A percentile compares a stretch with the other conserved stretches of the same genome.
These are phyloP conservation scores for Siderastrea radians DNA, from an alignment of 92 coral and sea anemone genomes.

Conservation along the genomic window DNA sequence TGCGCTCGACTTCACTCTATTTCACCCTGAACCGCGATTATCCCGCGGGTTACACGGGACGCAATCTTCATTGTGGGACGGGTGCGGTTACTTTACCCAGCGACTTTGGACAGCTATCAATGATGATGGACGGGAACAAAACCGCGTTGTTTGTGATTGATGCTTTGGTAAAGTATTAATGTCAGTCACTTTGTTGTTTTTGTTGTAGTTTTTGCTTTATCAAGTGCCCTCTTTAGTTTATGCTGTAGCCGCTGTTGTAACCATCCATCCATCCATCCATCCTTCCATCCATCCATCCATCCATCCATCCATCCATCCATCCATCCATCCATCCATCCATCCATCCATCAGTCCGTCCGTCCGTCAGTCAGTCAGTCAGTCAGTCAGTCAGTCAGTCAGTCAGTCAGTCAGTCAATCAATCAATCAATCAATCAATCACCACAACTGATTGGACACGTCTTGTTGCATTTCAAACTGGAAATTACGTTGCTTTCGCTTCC, in stretches of 20 bases:
- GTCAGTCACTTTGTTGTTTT: not conserved
- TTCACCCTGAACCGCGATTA: conserved; percentile 42
- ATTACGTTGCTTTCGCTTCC: too few relatives aligned
- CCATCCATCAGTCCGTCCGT: too few relatives aligned
- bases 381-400: too few relatives aligned
- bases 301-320: too few relatives aligned
- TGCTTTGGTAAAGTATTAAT: conserved; percentile 9
- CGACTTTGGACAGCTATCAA: conserved; percentile 1
- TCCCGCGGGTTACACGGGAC: conserved; percentile 25
- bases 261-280: too few relatives aligned
- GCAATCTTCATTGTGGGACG: conserved; percentile 35
- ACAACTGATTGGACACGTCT: too few relatives aligned
- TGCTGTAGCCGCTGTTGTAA: not conserved
- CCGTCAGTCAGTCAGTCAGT: too few relatives aligned
- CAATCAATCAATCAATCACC: too few relatives aligned
- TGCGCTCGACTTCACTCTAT: conserved; percentile 41
- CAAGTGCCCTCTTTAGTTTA: not conserved
- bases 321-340: too few relatives aligned
- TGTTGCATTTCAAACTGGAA: too few relatives aligned
- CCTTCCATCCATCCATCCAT: too few relatives aligned
- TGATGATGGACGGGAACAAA: conserved; percentile 14
- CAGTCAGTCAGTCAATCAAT: too few relatives aligned
- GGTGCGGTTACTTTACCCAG: conserved; percentile 42
- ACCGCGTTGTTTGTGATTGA: conserved; percentile 26
- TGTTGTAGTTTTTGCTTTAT: not conserved